Evolutionary conservation across 2,888 invertebrate genomes (phyloP).

Genomic region (Heteropelma amictum): DNA sequence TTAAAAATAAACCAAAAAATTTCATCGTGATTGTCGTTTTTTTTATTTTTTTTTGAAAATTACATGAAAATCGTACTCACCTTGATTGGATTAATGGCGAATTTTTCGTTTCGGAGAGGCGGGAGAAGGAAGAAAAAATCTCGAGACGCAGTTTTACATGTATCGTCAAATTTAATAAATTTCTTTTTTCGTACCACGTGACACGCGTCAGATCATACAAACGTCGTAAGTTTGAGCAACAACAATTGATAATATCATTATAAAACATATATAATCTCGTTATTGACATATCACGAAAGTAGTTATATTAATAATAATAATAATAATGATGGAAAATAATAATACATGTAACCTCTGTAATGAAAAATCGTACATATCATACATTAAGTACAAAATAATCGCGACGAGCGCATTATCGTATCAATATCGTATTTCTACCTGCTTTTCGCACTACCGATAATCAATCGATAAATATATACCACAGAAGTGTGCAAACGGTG

Average conservation of each 20-base stretch:
- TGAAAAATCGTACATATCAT: background rate
- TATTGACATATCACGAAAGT: slow-evolving; percentile 25
- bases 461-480: no score
- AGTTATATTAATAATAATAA: slow-evolving; percentile 27
- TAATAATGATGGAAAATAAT: slow-evolving; percentile 10
- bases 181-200: slow-evolving; percentile 8
- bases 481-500: no score
- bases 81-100: no score
- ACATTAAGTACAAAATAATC: background rate
- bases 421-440: background rate
- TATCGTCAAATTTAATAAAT: slow-evolving; percentile 45
- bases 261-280: slow-evolving; percentile 51
- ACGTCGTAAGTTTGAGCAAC: slow-evolving; percentile 21
- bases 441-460: no score
- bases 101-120: background rate
- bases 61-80: background rate
- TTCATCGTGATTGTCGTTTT: background rate
- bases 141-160: slow-evolving; percentile 1
- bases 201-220: slow-evolving; percentile 5
- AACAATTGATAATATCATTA: slow-evolving; percentile 44
- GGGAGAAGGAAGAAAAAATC: background rate
- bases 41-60: background rate
- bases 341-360: background rate
- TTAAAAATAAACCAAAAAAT: no score
- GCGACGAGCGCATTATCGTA: no score